Base-by-base conservation (phyloP, 2,113 vertebrate species). In the Bucco capensis region DNA sequence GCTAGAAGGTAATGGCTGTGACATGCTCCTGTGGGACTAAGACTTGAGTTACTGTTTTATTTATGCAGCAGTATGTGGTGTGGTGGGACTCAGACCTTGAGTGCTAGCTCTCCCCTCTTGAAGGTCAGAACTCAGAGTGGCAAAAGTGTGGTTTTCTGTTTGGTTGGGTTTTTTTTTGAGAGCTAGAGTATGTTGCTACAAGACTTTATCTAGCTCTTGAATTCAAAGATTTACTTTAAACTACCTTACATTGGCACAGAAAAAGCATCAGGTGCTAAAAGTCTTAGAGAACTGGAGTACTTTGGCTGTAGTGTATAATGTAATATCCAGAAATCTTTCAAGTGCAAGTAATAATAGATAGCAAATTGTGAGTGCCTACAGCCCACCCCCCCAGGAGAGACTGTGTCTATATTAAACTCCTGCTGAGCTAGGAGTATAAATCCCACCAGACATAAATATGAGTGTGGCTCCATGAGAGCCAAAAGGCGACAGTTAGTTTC, bases 181-280 rank as follows among this genome's bases (percentile, higher is more conserved):
- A 61, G 9, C n/a, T 95, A 50, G 54, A 69, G 58, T 67, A 1
- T 82, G 70, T 93, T 44, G 74, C 27, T 78, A 40, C 67, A 76
- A 67, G 82, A 67, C 23, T 51, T 84, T 84, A 71, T 64, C 70
- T 79, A 51, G 66, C 82, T 82, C 85, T 91, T 91, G 51, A 89
- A 56, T 72, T 47, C 21, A 51, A 0, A 82, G 38, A 49, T 37
- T 61, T 86, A 2, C 46, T 77, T 86, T 64, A 49, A 84, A 42
- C n/a, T 87, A 7, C 44, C 49, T 89, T 64, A 30, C 23, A 10
- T 1, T 57, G 57, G 35, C 73, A 76, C 73, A 83, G 70, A 64
- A 87, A n/a, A 33, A 84, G 13, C 53, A 30, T 44, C 27, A 18
- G 47, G 69, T 8, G 5, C 60, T 92, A 5, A 5, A 83, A 67